phyloP scores from a whole-genome alignment of 2,113 vertebrate species.

The Gymnogyps californianus region DNA sequence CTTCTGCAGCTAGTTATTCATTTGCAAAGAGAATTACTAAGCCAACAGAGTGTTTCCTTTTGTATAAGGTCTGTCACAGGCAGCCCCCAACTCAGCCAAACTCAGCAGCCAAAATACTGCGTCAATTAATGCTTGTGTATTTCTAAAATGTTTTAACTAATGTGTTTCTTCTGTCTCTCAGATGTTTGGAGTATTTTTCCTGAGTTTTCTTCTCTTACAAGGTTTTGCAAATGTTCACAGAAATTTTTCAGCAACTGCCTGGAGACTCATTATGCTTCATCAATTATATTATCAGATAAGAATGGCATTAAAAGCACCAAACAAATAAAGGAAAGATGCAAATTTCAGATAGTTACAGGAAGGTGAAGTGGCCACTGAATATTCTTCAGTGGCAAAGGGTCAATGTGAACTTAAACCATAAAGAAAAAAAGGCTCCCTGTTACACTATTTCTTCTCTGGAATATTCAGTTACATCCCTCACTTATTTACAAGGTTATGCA shows the following conservation, averaged over 20 bases:
- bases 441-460: neutral
- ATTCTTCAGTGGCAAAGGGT: neutral
- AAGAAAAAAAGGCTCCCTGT: neutral
- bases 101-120: neutral
- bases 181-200: neutral
- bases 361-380: neutral
- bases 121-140: neutral
- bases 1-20: slow-evolving; percentile 40
- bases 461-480: neutral
- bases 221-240: neutral
- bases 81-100: neutral
- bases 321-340: neutral
- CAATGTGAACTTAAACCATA: neutral
- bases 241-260: neutral
- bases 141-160: neutral
- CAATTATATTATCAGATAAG: neutral
- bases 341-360: neutral
- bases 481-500: neutral
- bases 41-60: slow-evolving; percentile 1
- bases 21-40: slow-evolving; percentile 25
- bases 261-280: neutral
- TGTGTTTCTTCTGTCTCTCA: neutral
- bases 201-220: neutral
- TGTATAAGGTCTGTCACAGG: neutral
- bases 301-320: neutral